phyloP scores from a whole-genome alignment of 2,797 vertebrate genomes.

The Neoniphon sammara region DNA sequence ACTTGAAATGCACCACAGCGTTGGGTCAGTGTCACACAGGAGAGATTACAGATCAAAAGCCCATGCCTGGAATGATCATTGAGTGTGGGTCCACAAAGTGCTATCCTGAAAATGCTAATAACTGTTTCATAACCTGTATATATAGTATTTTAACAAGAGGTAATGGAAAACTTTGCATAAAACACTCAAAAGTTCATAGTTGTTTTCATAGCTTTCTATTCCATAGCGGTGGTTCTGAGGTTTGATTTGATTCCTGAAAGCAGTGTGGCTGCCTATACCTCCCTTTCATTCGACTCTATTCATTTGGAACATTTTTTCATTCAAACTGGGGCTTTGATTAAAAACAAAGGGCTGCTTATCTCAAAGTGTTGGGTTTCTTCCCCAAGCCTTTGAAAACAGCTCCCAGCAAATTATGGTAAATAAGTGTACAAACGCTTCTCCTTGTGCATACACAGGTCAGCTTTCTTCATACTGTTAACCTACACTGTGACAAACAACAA shows the following conservation, averaged over 20 bases:
- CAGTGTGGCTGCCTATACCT: slow-evolving; percentile 59
- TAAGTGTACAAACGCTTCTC: slow-evolving; percentile 74
- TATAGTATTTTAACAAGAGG: not conserved
- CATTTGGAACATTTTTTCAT: slow-evolving; percentile 78
- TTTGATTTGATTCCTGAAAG: slow-evolving; percentile 75
- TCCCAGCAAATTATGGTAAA: slow-evolving; percentile 77
- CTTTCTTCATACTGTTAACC: slow-evolving; percentile 58
- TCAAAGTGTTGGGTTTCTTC: slow-evolving; percentile 79
- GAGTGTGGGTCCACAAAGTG: not conserved
- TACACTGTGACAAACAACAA: slow-evolving; percentile 65
- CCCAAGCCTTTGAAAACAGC: slow-evolving; percentile 74
- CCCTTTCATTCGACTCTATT: slow-evolving; percentile 73
- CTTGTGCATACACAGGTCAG: slow-evolving; percentile 71
- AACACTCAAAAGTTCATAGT: slow-evolving; percentile 50
- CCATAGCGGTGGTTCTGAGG: slow-evolving; percentile 46
- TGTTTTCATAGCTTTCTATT: slow-evolving; percentile 38
- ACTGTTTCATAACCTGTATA: not conserved
- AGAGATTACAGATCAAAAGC: slow-evolving; percentile 27
- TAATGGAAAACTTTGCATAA: slow-evolving; percentile 39
- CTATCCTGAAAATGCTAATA: slow-evolving; percentile 19
- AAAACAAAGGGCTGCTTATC: slow-evolving; percentile 80
- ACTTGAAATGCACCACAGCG: slow-evolving; percentile 16
- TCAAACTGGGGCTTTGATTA: slow-evolving; percentile 78
- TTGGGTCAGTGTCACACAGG: slow-evolving; percentile 42
- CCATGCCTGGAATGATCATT: not conserved